phyloP scores from a whole-genome alignment of 1,140 invertebrate species.

The Augochlora pura region DNA sequence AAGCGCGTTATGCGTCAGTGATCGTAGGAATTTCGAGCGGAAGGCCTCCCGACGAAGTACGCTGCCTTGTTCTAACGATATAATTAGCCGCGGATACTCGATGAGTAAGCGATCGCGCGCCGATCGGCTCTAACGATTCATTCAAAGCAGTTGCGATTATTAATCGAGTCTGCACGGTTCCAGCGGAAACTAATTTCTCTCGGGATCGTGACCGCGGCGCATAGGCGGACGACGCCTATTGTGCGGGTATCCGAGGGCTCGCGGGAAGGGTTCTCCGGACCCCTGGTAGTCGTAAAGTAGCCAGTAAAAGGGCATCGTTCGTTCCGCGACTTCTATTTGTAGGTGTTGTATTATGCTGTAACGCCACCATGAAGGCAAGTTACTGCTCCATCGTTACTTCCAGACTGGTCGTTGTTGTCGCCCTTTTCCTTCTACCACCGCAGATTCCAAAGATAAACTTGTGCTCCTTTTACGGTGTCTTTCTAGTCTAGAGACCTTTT shows the following conservation, averaged over 20 bases:
- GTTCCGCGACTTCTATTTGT: slow-evolving; percentile 54
- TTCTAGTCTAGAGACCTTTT: too few relatives aligned
- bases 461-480: too few relatives aligned
- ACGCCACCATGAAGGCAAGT: slow-evolving; percentile 28
- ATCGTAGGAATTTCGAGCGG: slow-evolving; percentile 69
- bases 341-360: slow-evolving; percentile 44
- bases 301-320: slow-evolving; percentile 36
- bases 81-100: slow-evolving; percentile 10
- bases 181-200: neutral
- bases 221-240: neutral
- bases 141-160: neutral
- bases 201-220: neutral
- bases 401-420: slow-evolving; percentile 27
- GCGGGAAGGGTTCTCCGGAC: neutral
- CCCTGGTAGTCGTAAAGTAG: slow-evolving; percentile 51
- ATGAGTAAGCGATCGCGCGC: neutral
- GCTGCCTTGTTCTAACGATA: slow-evolving; percentile 28
- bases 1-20: slow-evolving; percentile 70
- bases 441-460: too few relatives aligned
- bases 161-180: neutral
- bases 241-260: slow-evolving; percentile 11
- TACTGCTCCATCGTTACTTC: slow-evolving; percentile 40
- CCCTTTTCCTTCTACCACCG: neutral
- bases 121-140: neutral
- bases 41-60: slow-evolving; percentile 42